Evolutionary conservation across 92 coral and sea anemone genomes (phyloP).

Genomic region (Parazoanthus swiftii): DNA sequence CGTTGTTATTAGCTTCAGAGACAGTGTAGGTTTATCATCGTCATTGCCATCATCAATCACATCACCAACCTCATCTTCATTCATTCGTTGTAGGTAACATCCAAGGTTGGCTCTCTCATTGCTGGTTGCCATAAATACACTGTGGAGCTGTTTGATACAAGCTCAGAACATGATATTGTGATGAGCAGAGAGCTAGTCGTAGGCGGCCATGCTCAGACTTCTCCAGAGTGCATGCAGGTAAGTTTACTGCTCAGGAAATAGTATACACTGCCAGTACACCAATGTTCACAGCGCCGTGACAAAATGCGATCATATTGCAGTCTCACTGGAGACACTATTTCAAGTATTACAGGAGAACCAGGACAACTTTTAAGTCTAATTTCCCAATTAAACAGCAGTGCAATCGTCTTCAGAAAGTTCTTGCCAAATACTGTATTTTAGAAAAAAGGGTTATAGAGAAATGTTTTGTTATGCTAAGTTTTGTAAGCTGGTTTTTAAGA

Average conservation of each 20-base stretch:
- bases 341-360: no score
- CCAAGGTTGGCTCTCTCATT: slow-evolving; percentile 74
- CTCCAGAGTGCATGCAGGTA: slow-evolving; percentile 85
- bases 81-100: slow-evolving; percentile 63
- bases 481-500: neutral
- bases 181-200: slow-evolving; percentile 83
- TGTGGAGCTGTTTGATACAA: slow-evolving; percentile 83
- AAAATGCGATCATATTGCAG: no score
- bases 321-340: no score
- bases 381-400: no score
- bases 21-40: neutral
- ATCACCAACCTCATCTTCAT: neutral
- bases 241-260: neutral
- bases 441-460: neutral
- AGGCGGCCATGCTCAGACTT: slow-evolving; percentile 83
- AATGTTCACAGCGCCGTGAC: no score
- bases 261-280: neutral
- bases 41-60: neutral
- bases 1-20: neutral
- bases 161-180: slow-evolving; percentile 74
- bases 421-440: neutral
- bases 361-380: no score
- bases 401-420: no score
- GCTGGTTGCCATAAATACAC: slow-evolving; percentile 81
- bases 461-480: neutral